Conservation (phyloP, 1,140 invertebrate genomes). For the Anadara kagoshimensis region DNA sequence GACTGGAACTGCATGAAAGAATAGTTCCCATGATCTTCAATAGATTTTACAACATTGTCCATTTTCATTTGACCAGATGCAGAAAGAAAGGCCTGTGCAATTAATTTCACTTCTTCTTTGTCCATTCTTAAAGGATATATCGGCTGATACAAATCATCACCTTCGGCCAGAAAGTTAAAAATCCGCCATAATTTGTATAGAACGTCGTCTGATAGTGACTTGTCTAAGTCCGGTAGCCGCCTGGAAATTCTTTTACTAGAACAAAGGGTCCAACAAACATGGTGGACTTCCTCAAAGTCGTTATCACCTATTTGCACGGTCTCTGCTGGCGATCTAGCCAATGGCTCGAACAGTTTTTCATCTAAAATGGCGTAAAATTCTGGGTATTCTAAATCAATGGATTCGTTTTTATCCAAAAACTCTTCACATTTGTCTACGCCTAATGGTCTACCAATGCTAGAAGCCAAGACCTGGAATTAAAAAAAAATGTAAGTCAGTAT, state of each 20-base stretch:
- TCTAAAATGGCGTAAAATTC: conserved; percentile 84
- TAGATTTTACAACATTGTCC: not conserved
- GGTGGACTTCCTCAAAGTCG: conserved; percentile 78
- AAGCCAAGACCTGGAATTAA: conserved; percentile 80
- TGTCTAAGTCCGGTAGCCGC: conserved; percentile 5
- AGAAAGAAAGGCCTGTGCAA: conserved; percentile 65
- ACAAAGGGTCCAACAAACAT: conserved; percentile 86
- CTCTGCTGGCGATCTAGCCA: conserved; percentile 59
- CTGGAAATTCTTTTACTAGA: conserved; percentile 22
- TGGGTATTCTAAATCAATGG: conserved; percentile 81
- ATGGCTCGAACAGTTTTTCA: conserved; percentile 82
- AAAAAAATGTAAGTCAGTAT: too few species aligned
- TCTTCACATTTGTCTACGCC: conserved; percentile 85
- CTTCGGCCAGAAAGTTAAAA: conserved; percentile 84
- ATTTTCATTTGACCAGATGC: conserved; percentile 51
- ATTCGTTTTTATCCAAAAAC: conserved; percentile 83
- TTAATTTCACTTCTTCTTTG: conserved; percentile 66
- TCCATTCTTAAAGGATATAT: conserved; percentile 62
- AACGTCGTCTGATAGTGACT: conserved; percentile 75
- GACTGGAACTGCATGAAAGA: too few species aligned
- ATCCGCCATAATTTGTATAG: conserved; percentile 85
- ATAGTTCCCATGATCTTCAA: too few species aligned
- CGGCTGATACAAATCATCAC: conserved; percentile 50
- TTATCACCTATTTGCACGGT: conserved; percentile 67
- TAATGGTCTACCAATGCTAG: conserved; percentile 82